Conservation (phyloP, 2,113 vertebrate species). For the Arizona elegans region DNA sequence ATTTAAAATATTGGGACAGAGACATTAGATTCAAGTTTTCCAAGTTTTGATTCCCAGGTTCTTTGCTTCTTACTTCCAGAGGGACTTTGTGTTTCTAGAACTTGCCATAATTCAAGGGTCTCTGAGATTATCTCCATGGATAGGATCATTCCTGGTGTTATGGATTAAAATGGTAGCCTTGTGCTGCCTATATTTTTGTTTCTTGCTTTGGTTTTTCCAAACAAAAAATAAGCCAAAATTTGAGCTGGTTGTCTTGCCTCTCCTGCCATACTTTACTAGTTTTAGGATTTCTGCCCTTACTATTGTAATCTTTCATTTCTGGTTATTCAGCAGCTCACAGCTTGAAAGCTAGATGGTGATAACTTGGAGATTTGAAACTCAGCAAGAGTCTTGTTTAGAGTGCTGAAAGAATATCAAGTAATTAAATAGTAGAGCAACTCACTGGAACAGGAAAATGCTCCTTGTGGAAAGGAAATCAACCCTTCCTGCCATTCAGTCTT, state of each 20-base stretch:
- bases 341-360: neutral
- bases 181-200: neutral
- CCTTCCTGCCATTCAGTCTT: neutral
- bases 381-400: neutral
- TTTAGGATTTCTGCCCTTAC: neutral
- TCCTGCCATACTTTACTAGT: neutral
- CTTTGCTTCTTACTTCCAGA: neutral
- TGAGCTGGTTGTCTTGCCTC: neutral
- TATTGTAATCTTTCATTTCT: neutral
- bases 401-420: neutral
- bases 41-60: neutral
- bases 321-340: neutral
- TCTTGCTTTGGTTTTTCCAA: neutral
- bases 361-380: neutral
- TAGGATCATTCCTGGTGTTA: neutral
- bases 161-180: neutral
- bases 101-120: neutral
- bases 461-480: neutral
- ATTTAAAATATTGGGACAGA: neutral
- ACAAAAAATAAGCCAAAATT: neutral
- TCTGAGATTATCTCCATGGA: neutral
- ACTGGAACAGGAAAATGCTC: neutral
- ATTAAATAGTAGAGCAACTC: neutral
- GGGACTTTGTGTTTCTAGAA: neutral
- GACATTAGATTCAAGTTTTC: neutral